Percentiles rank a stretch among this genome's conserved stretches.
Evolutionary conservation across 2,888 invertebrate species (phyloP).

Genomic region (Amphipoea lucens): DNA sequence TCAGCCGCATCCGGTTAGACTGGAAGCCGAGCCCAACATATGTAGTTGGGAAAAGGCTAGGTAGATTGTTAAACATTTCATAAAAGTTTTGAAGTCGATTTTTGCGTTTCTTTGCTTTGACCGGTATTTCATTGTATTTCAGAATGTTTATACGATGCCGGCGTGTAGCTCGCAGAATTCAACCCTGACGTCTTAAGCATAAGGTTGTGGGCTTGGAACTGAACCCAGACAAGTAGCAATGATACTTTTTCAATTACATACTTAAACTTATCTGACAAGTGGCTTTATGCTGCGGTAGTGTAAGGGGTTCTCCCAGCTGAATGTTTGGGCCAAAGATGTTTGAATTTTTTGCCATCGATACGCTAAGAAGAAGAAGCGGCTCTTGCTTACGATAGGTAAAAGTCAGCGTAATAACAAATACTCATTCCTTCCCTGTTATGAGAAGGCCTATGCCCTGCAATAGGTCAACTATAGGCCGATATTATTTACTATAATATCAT

Average conservation of each 20-base stretch:
- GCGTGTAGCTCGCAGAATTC: not conserved
- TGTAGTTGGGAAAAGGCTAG: no score
- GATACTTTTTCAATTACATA: not conserved
- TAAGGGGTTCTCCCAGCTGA: not conserved
- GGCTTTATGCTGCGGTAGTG: not conserved
- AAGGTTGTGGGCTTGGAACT: not conserved
- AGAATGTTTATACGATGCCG: not conserved
- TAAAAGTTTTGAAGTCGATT: not conserved
- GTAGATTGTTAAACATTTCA: no score
- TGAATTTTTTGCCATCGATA: not conserved
- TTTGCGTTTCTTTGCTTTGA: not conserved
- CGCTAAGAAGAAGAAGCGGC: not conserved
- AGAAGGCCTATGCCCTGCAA: not conserved
- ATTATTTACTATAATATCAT: conserved; percentile 1
- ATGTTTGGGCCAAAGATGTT: not conserved
- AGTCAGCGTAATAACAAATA: not conserved
- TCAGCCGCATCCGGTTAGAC: no score
- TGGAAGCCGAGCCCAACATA: no score
- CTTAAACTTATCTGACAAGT: not conserved
- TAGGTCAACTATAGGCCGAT: not conserved
- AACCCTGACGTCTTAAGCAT: not conserved
- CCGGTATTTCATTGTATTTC: not conserved
- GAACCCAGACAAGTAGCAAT: not conserved
- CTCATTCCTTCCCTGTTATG: not conserved
- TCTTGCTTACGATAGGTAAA: not conserved